phyloP scores from a whole-genome alignment of 2,113 vertebrate genomes.

The Poeciliopsis retropinna region DNA sequence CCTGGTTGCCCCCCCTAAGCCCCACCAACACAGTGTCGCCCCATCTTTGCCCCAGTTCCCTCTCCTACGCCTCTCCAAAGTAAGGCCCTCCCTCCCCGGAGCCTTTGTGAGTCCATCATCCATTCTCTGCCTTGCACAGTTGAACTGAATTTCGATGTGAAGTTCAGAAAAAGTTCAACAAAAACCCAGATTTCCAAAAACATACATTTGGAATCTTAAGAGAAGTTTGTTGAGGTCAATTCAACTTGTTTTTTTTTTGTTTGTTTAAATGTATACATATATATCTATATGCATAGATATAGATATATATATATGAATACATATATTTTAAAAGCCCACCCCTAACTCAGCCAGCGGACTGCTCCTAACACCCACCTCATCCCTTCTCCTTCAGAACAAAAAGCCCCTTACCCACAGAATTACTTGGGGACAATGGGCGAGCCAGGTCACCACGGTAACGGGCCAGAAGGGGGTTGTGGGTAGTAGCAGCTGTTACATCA shows the following conservation, averaged over 20 bases:
- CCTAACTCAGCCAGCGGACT: constrained; percentile 71
- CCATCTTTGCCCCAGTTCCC: constrained; percentile 74
- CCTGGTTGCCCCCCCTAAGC: constrained; percentile 1
- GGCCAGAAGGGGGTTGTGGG: constrained; percentile 78
- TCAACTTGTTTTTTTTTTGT: constrained; percentile 23
- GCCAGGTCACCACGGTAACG: constrained; percentile 83
- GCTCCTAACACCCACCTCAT: constrained; percentile 72
- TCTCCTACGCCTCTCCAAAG: constrained; percentile 48
- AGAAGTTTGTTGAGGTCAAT: constrained; percentile 7
- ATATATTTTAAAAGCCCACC: constrained; percentile 61
- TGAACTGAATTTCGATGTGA: not conserved
- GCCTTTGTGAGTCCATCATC: constrained; percentile 60
- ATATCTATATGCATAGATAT: too few relatives aligned
- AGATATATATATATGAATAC: too few relatives aligned
- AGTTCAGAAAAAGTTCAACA: constrained; percentile 44
- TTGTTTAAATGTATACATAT: too few relatives aligned
- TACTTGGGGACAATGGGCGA: constrained; percentile 84
- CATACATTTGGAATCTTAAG: not conserved
- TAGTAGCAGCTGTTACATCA: constrained; percentile 87
- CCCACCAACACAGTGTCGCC: constrained; percentile 25
- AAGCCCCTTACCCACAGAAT: constrained; percentile 81
- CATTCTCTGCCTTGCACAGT: constrained; percentile 38
- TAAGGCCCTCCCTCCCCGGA: constrained; percentile 68
- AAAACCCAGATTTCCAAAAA: not conserved
- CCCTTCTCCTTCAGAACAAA: constrained; percentile 82